phyloP scores from a whole-genome alignment of 1,140 invertebrate genomes.

The Brachionus asplanchnoidis region DNA sequence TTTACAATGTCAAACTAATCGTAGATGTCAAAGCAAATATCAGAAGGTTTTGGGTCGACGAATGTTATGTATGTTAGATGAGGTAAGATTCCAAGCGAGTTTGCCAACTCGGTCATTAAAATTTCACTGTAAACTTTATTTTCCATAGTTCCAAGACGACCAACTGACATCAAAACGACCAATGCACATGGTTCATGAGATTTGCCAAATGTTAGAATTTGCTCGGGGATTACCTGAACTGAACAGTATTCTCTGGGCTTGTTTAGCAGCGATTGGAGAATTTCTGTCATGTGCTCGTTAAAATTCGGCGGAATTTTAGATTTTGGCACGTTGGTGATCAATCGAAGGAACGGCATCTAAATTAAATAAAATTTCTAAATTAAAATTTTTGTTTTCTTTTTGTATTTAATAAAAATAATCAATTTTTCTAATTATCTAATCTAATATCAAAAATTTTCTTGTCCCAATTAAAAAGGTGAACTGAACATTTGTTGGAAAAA shows the following conservation, averaged over 20 bases:
- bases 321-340: slow-evolving; percentile 15
- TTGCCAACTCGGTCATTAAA: not conserved
- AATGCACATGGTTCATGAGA: slow-evolving; percentile 27
- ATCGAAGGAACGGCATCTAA: slow-evolving; percentile 19
- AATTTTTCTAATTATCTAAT: not conserved
- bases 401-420: not conserved
- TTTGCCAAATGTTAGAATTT: slow-evolving; percentile 26
- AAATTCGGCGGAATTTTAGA: slow-evolving; percentile 19
- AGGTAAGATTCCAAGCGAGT: not conserved
- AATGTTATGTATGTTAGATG: slow-evolving; percentile 15
- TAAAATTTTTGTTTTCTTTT: not conserved
- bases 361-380: not conserved
- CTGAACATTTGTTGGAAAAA: too few relatives aligned
- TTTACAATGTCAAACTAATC: slow-evolving; percentile 7
- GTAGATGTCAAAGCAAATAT: slow-evolving; percentile 15
- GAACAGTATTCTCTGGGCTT: slow-evolving; percentile 21
- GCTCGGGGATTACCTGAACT: slow-evolving; percentile 6
- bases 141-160: not conserved
- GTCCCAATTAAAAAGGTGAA: too few relatives aligned
- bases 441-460: too few relatives aligned
- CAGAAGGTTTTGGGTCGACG: slow-evolving; percentile 3
- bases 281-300: not conserved
- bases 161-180: not conserved
- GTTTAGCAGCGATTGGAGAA: not conserved
- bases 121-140: slow-evolving; percentile 25